These are phyloP conservation scores for Nephila pilipes DNA, from an alignment of 1,140 invertebrate species.

Conservation along the genomic window DNA sequence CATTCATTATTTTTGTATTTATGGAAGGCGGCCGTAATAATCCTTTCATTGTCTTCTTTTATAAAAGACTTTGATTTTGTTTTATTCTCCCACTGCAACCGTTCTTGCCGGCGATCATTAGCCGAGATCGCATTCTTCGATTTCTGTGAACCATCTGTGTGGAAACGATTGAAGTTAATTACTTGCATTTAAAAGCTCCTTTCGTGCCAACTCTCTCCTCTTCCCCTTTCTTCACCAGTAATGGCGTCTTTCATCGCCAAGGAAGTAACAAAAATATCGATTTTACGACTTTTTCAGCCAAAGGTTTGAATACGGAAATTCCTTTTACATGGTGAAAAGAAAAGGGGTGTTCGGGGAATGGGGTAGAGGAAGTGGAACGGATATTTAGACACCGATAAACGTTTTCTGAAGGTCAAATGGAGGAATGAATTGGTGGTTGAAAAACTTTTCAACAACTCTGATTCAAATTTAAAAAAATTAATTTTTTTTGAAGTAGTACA, in stretches of 20 bases:
- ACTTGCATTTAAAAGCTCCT: conserved; percentile 31
- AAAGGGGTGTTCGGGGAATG: neutral
- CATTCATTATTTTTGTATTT: neutral
- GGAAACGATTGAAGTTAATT: conserved; percentile 43
- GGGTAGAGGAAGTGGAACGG: neutral
- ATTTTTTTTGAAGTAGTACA: too few species aligned
- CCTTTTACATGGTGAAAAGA: neutral
- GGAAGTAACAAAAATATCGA: neutral
- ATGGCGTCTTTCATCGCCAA: conserved; percentile 1
- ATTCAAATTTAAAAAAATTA: too few species aligned
- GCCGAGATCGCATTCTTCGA: conserved; percentile 11
- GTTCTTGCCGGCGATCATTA: conserved; percentile 2
- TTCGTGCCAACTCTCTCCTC: neutral
- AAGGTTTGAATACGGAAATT: conserved; percentile 20
- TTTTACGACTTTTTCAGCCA: neutral
- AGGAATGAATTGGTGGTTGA: neutral
- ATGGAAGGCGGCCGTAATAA: neutral
- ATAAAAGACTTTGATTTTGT: neutral
- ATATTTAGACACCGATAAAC: neutral
- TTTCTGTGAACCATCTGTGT: conserved; percentile 8
- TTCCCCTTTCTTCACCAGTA: neutral
- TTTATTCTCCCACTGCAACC: neutral
- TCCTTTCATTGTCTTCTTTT: neutral
- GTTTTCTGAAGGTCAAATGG: conserved; percentile 22
- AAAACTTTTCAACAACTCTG: neutral